phyloP scores from a whole-genome alignment of 1,140 invertebrate genomes.

The Eumeta japonica region DNA sequence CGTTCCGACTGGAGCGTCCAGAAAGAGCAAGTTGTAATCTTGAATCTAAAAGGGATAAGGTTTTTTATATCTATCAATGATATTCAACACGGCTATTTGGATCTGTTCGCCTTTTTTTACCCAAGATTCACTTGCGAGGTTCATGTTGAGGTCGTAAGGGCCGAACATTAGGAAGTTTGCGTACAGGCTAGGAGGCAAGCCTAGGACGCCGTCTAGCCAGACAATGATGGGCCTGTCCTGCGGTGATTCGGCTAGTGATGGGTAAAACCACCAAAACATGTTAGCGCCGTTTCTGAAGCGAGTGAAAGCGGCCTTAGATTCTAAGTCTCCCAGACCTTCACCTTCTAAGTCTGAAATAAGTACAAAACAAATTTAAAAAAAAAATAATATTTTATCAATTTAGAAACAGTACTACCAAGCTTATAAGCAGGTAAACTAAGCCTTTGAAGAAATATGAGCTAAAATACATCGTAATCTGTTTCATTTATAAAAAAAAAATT shows the following conservation, averaged over 20 bases:
- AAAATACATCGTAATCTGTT: too few species aligned
- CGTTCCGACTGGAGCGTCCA: conserved; percentile 70
- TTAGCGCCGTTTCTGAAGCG: conserved; percentile 24
- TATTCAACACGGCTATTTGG: background rate
- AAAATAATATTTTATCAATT: too few species aligned
- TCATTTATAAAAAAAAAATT: too few species aligned
- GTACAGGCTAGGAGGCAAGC: conserved; percentile 27
- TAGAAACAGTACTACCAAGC: too few species aligned
- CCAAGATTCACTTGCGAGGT: conserved; percentile 29
- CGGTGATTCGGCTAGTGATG: conserved; percentile 8
- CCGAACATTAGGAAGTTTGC: conserved; percentile 43
- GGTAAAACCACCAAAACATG: conserved; percentile 47
- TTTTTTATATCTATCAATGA: conserved; percentile 6
- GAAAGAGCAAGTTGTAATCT: conserved; percentile 63
- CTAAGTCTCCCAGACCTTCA: conserved; percentile 17
- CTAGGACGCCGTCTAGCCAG: conserved; percentile 36
- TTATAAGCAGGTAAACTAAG: too few species aligned
- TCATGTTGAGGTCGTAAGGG: conserved; percentile 31
- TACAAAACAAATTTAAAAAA: background rate
- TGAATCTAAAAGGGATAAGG: conserved; percentile 54
- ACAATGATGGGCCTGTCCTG: conserved; percentile 24
- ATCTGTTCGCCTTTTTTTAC: conserved; percentile 17
- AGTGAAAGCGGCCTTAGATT: conserved; percentile 26
- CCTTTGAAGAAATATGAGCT: too few species aligned
- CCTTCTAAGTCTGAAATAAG: conserved; percentile 24